Percentiles rank a stretch among this genome's conserved stretches.
These are phyloP conservation scores for Drosophila falleni DNA, from an alignment of 2,888 invertebrate genomes.

Conservation along the genomic window DNA sequence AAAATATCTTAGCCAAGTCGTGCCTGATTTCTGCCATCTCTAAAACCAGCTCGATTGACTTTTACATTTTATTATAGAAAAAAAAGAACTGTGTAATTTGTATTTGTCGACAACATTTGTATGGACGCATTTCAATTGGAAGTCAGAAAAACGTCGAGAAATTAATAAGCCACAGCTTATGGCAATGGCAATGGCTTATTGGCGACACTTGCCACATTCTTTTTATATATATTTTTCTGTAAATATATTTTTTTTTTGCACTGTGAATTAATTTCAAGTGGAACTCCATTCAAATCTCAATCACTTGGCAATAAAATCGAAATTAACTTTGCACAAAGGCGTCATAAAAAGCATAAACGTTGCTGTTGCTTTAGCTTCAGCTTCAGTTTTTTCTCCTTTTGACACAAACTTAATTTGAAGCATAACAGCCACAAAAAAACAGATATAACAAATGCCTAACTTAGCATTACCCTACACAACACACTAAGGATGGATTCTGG, in stretches of 20 bases:
- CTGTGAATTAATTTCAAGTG: constrained; percentile 52
- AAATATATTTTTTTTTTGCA: constrained; percentile 12
- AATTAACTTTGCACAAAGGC: constrained; percentile 80
- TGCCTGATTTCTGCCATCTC: constrained; percentile 17
- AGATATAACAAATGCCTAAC: background rate
- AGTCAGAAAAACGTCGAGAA: constrained; percentile 31
- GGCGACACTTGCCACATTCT: constrained; percentile 40
- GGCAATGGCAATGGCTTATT: constrained; percentile 66
- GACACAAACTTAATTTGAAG: constrained; percentile 77
- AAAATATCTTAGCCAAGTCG: background rate
- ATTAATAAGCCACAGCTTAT: constrained; percentile 73
- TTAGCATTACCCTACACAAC: background rate
- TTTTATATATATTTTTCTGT: constrained; percentile 7
- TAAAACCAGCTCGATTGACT: background rate
- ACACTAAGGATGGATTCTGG: too few relatives aligned
- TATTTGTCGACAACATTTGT: constrained; percentile 47
- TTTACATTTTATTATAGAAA: constrained; percentile 22
- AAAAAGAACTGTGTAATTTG: constrained; percentile 35
- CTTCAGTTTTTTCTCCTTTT: constrained; percentile 27
- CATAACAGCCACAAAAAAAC: constrained; percentile 51
- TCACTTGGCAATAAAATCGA: constrained; percentile 81
- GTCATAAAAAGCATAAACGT: constrained; percentile 63
- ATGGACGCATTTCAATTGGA: constrained; percentile 26
- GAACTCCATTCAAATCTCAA: constrained; percentile 73
- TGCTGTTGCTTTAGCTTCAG: constrained; percentile 24